Evolutionary conservation across 2,113 vertebrate species (phyloP).

Genomic region (Pollimyrus isidori): DNA sequence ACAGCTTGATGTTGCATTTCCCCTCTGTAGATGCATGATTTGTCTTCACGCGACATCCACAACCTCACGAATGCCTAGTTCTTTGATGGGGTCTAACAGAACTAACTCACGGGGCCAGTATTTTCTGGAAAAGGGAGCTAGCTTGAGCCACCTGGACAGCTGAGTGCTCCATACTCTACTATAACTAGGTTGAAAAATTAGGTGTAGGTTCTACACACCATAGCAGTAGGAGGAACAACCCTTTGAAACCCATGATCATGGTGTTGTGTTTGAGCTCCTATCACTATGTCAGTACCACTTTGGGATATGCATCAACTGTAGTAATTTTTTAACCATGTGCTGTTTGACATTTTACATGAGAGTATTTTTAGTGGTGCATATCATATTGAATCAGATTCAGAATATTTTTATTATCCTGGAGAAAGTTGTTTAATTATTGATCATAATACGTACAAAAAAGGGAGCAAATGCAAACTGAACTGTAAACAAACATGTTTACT

Average conservation of each 20-base stretch:
- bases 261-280: neutral
- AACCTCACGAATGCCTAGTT: neutral
- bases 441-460: neutral
- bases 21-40: neutral
- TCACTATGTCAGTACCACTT: neutral
- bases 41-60: neutral
- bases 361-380: neutral
- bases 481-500: constrained; percentile 97
- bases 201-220: neutral
- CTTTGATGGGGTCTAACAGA: neutral
- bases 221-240: neutral
- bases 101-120: neutral
- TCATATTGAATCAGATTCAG: neutral
- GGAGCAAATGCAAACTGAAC: constrained; percentile 22
- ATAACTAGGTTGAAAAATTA: neutral
- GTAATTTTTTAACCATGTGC: neutral
- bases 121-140: neutral
- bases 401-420: neutral
- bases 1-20: neutral
- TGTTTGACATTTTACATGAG: neutral
- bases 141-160: neutral
- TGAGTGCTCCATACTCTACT: neutral
- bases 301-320: neutral
- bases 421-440: neutral
- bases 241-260: neutral